These are phyloP conservation scores for Orchesella cincta DNA, from an alignment of 1,140 invertebrate species.

Conservation along the genomic window DNA sequence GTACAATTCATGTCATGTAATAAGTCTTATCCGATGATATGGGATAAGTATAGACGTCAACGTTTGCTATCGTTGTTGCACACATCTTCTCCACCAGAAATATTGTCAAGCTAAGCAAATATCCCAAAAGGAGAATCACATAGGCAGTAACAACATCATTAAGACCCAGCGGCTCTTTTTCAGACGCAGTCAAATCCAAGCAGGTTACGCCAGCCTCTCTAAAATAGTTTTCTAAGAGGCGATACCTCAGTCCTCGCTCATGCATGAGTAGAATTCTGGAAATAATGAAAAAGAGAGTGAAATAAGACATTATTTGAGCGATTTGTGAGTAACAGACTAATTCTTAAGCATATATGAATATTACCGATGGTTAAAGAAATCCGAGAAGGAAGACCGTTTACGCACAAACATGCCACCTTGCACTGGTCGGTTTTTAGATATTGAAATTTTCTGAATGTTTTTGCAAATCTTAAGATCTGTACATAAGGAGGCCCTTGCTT, in stretches of 20 bases:
- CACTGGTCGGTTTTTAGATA: conserved; percentile 20
- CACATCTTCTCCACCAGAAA: not conserved
- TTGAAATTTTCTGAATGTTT: not conserved
- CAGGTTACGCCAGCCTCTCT: conserved; percentile 34
- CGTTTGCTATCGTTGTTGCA: not conserved
- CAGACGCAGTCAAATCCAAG: not conserved
- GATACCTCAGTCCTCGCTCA: conserved; percentile 38
- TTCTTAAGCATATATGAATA: too few relatives aligned
- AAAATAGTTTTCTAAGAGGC: conserved; percentile 31
- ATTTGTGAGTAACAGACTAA: not conserved
- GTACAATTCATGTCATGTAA: too few relatives aligned
- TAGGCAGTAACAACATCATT: conserved; percentile 24
- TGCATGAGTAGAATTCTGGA: conserved; percentile 40
- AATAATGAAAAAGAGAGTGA: not conserved
- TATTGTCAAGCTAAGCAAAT: not conserved
- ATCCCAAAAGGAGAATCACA: conserved; percentile 13
- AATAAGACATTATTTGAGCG: not conserved
- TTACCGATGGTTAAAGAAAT: conserved; percentile 40
- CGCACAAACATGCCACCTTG: conserved; percentile 36
- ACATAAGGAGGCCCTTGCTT: not conserved
- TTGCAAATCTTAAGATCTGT: not conserved
- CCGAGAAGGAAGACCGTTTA: conserved; percentile 33
- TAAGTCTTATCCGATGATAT: too few relatives aligned
- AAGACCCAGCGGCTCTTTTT: conserved; percentile 20
- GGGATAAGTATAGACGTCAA: too few relatives aligned